Evolutionary conservation across 2,113 vertebrate species (phyloP), one percentile per base, ranked within the genome.

Genomic region (Plotosus lineatus): DNA sequence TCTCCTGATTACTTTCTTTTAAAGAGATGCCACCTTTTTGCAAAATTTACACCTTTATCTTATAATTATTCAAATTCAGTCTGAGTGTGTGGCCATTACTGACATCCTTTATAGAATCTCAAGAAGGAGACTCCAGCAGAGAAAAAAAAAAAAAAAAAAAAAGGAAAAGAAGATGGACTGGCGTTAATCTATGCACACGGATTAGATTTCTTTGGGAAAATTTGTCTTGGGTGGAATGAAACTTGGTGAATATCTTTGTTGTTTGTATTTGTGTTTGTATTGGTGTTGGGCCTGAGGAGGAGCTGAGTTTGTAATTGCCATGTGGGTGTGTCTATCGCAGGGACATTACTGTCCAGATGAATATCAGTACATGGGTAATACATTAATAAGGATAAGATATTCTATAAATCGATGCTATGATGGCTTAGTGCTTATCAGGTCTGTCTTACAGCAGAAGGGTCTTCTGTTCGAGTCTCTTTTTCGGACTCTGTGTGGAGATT

Each of bases 1-100:
- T 97, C 94, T 92, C 95, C 94, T 97, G 96, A 98, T 98, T 98
- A 96, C 97, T 96, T 96, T 50, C 95, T 94, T n/a, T n/a, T n/a
- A n/a, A n/a, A 92, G 95, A 96, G 94, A 95, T 94, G 95, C 94
- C 91, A 92, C 93, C 17, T 38, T 65, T 92, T 96, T 96, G 89
- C 92, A 91, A 95, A 97, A 97, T 96, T 91, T 96, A 95, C 92
- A 92, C 95, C 94, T 95, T 97, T 97, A 95, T 93, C 91, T 96
- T 96, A 94, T 93, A 96, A 97, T 97, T 96, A 96, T 95, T 93
- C 96, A 95, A 93, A 95, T 95, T 94, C 91, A 80, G 92, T 93
- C 88, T 88, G 94, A 92, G 89, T 89, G 90, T 90, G 90, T 92
- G 91, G 91, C 90, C 84, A 92, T 91, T 91, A 89, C 81, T 36